Conservation (phyloP, 2,888 invertebrate species). For the Agrochola litura region DNA sequence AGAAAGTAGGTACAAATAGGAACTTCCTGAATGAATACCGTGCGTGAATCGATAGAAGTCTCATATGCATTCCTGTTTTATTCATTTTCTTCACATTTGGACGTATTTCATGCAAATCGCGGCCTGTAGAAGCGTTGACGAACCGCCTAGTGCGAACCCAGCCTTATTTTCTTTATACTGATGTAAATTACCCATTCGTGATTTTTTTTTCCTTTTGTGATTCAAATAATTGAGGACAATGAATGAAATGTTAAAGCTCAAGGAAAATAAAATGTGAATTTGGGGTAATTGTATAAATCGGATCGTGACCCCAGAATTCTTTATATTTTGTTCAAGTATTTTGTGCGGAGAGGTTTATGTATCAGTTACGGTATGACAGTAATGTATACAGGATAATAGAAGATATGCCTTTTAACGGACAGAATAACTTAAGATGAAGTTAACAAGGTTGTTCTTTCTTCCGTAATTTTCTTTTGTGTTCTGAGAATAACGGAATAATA, state of each 20-base stretch:
- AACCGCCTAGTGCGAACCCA: conserved; percentile 19
- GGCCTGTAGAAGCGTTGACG: conserved; percentile 19
- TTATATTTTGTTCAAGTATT: conserved; percentile 25
- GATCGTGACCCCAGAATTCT: conserved; percentile 36
- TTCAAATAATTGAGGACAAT: conserved; percentile 58
- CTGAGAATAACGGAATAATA: not conserved
- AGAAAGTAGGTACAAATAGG: too few species aligned
- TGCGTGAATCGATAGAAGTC: conserved; percentile 36
- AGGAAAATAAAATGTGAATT: conserved; percentile 58
- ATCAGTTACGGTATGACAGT: conserved; percentile 40
- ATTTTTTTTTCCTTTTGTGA: conserved; percentile 57
- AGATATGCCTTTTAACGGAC: conserved; percentile 39
- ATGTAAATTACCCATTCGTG: conserved; percentile 54
- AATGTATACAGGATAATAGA: conserved; percentile 42
- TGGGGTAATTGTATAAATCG: conserved; percentile 56
- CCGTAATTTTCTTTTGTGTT: conserved; percentile 28
- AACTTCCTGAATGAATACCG: not conserved
- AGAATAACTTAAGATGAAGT: conserved; percentile 15
- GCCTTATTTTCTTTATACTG: conserved; percentile 47
- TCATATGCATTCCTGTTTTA: conserved; percentile 50
- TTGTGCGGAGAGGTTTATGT: conserved; percentile 31
- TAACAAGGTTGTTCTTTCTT: conserved; percentile 33
- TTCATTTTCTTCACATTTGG: conserved; percentile 43
- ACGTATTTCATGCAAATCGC: conserved; percentile 57
- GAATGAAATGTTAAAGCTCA: conserved; percentile 52